Conservation (phyloP, 2,113 vertebrate species). For the Antechinus stuartii region DNA sequence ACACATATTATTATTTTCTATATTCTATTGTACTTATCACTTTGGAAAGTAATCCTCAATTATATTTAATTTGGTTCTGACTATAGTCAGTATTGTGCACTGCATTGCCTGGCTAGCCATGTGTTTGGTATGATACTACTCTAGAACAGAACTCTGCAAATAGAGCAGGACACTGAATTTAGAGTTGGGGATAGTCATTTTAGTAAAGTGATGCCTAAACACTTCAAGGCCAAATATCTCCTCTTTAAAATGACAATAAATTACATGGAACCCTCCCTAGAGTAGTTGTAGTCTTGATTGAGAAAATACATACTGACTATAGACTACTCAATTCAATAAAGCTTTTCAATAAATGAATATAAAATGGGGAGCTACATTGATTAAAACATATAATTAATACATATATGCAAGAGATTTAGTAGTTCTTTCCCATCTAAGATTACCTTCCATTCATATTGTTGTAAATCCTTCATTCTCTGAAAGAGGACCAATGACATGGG, state of each 20-base stretch:
- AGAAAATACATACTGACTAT: not conserved
- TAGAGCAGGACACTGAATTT: not conserved
- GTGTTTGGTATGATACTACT: not conserved
- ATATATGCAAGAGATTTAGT: not conserved
- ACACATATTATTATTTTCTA: not conserved
- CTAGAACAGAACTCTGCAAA: not conserved
- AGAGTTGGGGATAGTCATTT: not conserved
- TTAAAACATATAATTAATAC: not conserved
- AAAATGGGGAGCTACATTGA: not conserved
- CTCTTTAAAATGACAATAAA: not conserved
- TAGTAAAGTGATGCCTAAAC: not conserved
- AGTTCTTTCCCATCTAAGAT: not conserved
- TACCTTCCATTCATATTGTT: not conserved
- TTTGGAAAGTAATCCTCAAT: not conserved
- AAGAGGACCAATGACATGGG: too few species aligned
- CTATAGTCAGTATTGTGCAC: not conserved
- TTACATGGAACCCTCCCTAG: not conserved
- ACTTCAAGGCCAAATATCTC: too few species aligned
- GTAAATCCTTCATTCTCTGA: too few species aligned
- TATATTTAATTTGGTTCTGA: not conserved
- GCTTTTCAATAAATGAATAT: not conserved
- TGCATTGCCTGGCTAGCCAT: not conserved
- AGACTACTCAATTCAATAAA: not conserved
- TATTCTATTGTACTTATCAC: not conserved
- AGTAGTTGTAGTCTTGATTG: not conserved